Percentiles rank a stretch among this genome's conserved stretches.
Conservation (phyloP, 1,140 invertebrate genomes). For the Pissodes strobi region DNA sequence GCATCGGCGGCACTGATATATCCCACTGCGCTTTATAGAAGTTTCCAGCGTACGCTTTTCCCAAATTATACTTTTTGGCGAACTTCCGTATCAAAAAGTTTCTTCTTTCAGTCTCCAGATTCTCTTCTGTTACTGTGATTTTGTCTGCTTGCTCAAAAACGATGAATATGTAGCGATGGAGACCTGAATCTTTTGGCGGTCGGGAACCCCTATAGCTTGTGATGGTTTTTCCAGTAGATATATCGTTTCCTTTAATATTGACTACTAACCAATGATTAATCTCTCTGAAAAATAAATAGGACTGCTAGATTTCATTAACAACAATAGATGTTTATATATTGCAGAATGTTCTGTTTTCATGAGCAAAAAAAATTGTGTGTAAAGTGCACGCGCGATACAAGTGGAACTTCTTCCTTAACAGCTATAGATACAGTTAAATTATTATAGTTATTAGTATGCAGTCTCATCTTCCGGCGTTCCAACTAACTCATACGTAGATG, state of each 20-base stretch:
- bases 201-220: conserved; percentile 62
- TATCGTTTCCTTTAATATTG: conserved; percentile 82
- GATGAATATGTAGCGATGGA: conserved; percentile 70
- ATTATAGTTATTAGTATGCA: too few relatives aligned
- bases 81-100: conserved; percentile 52
- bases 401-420: too few relatives aligned
- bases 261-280: conserved; percentile 78
- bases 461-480: too few relatives aligned
- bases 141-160: conserved; percentile 64
- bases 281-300: conserved; percentile 56
- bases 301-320: too few relatives aligned
- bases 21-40: conserved; percentile 55
- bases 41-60: conserved; percentile 53
- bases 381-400: too few relatives aligned
- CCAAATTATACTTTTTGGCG: conserved; percentile 53
- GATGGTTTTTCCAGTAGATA: conserved; percentile 60
- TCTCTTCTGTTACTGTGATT: conserved; percentile 57
- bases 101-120: conserved; percentile 30
- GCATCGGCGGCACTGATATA: conserved; percentile 56
- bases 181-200: conserved; percentile 54
- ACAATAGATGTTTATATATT: too few relatives aligned
- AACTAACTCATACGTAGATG: too few relatives aligned
- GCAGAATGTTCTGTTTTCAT: too few relatives aligned
- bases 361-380: too few relatives aligned
- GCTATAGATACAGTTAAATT: too few relatives aligned